Evolutionary conservation across 1,140 invertebrate genomes (phyloP).

Genomic region (Leptopilina boulardi): DNA sequence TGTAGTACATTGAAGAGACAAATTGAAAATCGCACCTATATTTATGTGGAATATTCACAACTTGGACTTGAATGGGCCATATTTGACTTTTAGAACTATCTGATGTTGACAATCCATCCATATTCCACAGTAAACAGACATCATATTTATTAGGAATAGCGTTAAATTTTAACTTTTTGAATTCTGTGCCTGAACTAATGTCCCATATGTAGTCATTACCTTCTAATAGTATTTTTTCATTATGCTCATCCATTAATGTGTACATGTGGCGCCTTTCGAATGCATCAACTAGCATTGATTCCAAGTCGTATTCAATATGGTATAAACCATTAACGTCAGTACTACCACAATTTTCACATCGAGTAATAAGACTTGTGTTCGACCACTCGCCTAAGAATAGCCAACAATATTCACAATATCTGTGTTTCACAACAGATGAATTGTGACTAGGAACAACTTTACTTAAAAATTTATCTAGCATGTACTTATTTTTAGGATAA

Average conservation of each 20-base stretch:
- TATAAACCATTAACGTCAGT: conserved; percentile 33
- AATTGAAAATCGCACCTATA: conserved; percentile 40
- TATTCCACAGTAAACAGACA: conserved; percentile 42
- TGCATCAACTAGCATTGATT: conserved; percentile 41
- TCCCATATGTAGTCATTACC: conserved; percentile 38
- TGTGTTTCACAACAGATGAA: conserved; percentile 41
- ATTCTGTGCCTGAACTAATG: conserved; percentile 39
- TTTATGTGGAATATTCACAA: conserved; percentile 36
- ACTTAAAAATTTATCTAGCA: conserved; percentile 41
- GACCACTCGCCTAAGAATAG: conserved; percentile 41
- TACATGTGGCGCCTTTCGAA: conserved; percentile 41
- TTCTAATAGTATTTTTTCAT: neutral
- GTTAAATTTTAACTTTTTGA: conserved; percentile 37
- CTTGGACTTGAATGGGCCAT: conserved; percentile 38
- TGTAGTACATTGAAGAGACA: conserved; percentile 37
- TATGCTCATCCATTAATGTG: conserved; percentile 36
- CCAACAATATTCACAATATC: conserved; percentile 46
- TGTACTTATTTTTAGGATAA: conserved; percentile 41
- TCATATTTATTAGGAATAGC: conserved; percentile 36
- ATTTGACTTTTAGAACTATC: conserved; percentile 46
- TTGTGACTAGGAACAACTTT: conserved; percentile 18
- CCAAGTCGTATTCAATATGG: conserved; percentile 42
- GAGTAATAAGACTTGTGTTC: neutral
- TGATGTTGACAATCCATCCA: conserved; percentile 39
- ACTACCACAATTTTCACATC: conserved; percentile 41